Base-by-base conservation (phyloP, 2,888 invertebrate genomes). In the Spisula subtruncata region DNA sequence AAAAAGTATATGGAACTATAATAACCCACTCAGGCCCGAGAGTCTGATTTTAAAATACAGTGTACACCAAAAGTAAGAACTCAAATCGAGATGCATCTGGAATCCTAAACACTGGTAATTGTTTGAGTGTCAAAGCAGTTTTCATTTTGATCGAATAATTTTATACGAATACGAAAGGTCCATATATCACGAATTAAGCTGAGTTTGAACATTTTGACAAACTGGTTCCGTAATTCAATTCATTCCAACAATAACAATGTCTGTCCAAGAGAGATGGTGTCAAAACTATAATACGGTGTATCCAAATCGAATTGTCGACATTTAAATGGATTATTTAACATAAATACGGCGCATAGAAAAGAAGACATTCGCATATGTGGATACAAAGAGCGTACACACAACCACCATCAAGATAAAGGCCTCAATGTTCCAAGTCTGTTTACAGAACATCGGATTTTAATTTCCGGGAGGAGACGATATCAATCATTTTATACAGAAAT, bases 391-490 rank as follows among this genome's bases (percentile, higher is more conserved):
- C n/a, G 8, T 8, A 46, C 80, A 80, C n/a, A 81, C 29, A 54
- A 18, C 25, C 48, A 54, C 48, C 81, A 81, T 81, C 54, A 54
- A 54, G 81, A 48, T 51, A 81, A 54, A 54, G 25, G n/a, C 54
- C 25, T 54, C 81, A 20, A 14, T 20, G 51, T 51, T 54, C 29
- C 5, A 35, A 48, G 81, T 54, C 81, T 81, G 54, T 81, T 81
- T 48, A 81, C 81, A 51, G 51, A 81, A 51, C 20, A 51, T n/a
- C 29, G 54, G 81, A 18, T 81, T 81, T 81, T 81, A 81, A 81
- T 81, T 81, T 81, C 81, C 81, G 81, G 81, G 51, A 81, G 29
- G 54, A 54, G 46, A 48, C 81, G 51, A 81, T 81, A 81, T 51
- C 81, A 81, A 81, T 81, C 48, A 81, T 81, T 51, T 48, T 54